Conservation (phyloP, 1,140 invertebrate genomes). For the Aphidius gifuensis region DNA sequence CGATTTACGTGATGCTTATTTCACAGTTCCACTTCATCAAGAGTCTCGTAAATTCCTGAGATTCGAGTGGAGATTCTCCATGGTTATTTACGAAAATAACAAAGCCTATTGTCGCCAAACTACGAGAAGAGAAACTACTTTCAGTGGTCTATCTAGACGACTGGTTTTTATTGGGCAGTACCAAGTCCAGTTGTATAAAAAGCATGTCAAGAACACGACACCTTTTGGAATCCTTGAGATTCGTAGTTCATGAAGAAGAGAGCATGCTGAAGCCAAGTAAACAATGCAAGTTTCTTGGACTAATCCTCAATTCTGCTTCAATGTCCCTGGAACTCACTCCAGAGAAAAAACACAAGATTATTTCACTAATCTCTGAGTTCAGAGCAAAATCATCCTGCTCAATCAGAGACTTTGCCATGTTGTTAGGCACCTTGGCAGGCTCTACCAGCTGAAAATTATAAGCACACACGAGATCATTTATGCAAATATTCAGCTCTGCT, state of each 20-base stretch:
- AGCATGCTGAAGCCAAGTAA: too few species aligned
- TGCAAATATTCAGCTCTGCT: conserved; percentile 24
- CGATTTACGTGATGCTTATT: conserved; percentile 37
- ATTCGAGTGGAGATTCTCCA: background rate
- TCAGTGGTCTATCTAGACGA: background rate
- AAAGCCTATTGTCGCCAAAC: too few species aligned
- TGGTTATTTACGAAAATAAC: too few species aligned
- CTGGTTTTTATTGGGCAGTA: conserved; percentile 9
- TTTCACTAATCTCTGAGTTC: background rate
- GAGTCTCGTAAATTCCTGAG: background rate
- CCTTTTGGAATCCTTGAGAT: background rate
- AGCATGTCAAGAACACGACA: background rate
- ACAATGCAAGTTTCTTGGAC: too few species aligned
- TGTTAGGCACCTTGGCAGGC: conserved; percentile 28
- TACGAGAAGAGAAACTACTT: background rate
- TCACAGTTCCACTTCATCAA: conserved; percentile 24
- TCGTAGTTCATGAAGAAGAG: too few species aligned
- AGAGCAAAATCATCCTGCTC: background rate
- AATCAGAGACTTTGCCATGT: conserved; percentile 32
- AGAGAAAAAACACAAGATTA: conserved; percentile 21
- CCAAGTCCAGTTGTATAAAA: background rate
- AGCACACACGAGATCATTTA: conserved; percentile 28
- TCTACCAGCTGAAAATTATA: conserved; percentile 29
- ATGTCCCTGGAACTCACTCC: conserved; percentile 27
- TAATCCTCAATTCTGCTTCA: too few species aligned